A percentile compares a stretch with the other conserved stretches of the same genome.
Evolutionary conservation across 64 coral and sea anemone species (phyloP).

Genomic region (Porites australiensis): DNA sequence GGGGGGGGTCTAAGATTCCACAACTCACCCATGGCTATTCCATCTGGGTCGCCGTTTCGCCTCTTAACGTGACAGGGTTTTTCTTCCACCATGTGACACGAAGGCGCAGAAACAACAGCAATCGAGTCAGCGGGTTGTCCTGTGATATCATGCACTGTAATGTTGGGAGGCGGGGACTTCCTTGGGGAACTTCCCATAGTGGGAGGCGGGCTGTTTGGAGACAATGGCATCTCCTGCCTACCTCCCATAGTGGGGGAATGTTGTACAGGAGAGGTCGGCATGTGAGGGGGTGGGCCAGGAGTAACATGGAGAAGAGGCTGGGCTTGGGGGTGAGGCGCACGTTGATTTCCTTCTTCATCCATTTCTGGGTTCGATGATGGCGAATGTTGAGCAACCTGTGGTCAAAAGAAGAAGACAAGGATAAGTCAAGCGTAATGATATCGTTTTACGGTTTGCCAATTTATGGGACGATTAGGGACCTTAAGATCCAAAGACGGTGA

Average conservation of each 20-base stretch:
- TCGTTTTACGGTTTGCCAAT: too few relatives aligned
- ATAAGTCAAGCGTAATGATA: too few relatives aligned
- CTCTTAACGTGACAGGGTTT: constrained; percentile 66
- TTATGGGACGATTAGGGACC: too few relatives aligned
- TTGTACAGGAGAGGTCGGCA: constrained; percentile 38
- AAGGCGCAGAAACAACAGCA: constrained; percentile 41
- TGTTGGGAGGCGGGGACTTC: constrained; percentile 84
- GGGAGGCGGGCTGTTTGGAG: constrained; percentile 50
- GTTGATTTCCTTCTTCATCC: constrained; percentile 13
- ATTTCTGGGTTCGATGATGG: constrained; percentile 31
- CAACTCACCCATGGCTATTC: constrained; percentile 82
- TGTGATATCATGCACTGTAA: constrained; percentile 83
- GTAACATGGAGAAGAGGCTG: constrained; percentile 38
- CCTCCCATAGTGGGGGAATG: constrained; percentile 39
- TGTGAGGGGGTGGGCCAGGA: constrained; percentile 29
- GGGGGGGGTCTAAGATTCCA: too few relatives aligned
- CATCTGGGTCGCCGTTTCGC: constrained; percentile 85
- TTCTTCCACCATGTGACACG: constrained; percentile 61
- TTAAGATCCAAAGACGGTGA: too few relatives aligned
- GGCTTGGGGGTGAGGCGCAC: constrained; percentile 38
- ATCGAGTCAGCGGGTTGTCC: constrained; percentile 37
- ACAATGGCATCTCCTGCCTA: constrained; percentile 29
- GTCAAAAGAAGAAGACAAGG: not conserved
- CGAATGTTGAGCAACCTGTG: constrained; percentile 10
- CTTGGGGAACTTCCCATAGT: constrained; percentile 54